Evolutionary conservation across 2,113 vertebrate species (phyloP).

Genomic region (Cygnus atratus): DNA sequence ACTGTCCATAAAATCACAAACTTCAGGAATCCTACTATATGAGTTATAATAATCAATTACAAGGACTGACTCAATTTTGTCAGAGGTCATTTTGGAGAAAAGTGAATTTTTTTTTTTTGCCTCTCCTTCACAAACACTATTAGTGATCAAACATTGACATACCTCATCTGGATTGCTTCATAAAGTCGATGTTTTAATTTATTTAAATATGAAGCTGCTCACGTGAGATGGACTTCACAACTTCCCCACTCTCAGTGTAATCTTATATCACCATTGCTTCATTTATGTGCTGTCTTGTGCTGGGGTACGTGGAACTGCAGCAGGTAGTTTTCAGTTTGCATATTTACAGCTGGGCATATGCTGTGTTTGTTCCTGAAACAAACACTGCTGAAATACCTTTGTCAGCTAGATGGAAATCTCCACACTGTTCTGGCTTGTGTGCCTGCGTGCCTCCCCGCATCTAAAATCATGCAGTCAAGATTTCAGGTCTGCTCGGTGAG

Average conservation of each 20-base stretch:
- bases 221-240: neutral
- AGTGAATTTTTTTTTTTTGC: neutral
- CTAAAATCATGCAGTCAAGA: neutral
- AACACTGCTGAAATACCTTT: neutral
- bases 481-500: neutral
- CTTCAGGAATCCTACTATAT: neutral
- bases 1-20: neutral
- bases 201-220: neutral
- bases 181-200: neutral
- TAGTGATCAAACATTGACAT: neutral
- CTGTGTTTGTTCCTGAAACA: neutral
- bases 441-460: accelerated
- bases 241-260: no score
- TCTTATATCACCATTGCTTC: neutral
- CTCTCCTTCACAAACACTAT: no score
- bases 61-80: neutral
- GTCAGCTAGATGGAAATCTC: neutral
- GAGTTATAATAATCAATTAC: neutral
- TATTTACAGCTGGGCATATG: neutral
- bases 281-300: neutral
- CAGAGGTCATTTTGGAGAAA: neutral
- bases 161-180: neutral
- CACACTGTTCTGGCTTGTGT: accelerated
- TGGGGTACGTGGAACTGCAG: neutral
- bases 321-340: neutral